phyloP scores from a whole-genome alignment of 2,797 vertebrate genomes.

The Limosa lapponica region DNA sequence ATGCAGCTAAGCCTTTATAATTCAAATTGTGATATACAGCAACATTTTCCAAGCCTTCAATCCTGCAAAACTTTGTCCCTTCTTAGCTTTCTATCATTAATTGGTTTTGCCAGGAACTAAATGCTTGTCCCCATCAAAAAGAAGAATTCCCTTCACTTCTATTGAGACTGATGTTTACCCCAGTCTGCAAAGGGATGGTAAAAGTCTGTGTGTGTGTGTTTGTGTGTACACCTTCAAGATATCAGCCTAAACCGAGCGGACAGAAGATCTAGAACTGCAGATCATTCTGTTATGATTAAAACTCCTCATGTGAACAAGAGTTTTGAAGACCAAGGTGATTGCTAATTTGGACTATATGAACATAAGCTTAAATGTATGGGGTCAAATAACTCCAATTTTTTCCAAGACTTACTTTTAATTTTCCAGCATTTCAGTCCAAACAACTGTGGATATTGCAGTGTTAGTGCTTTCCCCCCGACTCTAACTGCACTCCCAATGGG shows the following conservation, averaged over 20 bases:
- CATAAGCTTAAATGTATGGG: background rate
- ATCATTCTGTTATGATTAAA: background rate
- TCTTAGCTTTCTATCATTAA: background rate
- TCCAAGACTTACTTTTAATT: background rate
- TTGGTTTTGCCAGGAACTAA: background rate
- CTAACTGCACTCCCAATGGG: background rate
- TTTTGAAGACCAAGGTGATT: background rate
- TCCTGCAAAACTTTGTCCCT: background rate
- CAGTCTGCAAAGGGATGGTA: background rate
- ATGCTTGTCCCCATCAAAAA: background rate
- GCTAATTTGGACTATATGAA: background rate
- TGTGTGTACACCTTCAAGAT: background rate
- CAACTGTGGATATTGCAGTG: background rate
- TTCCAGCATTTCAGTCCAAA: background rate
- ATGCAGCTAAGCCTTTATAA: background rate
- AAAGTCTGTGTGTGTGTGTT: background rate
- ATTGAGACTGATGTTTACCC: background rate
- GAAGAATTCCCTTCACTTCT: background rate
- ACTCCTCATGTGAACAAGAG: background rate
- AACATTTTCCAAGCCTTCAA: background rate
- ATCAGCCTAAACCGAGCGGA: background rate
- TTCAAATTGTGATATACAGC: background rate
- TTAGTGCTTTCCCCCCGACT: background rate
- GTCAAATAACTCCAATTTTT: background rate
- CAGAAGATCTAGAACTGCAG: background rate